Evolutionary conservation across 1,140 invertebrate species (phyloP).

Genomic region (Macrostomum lignano): DNA sequence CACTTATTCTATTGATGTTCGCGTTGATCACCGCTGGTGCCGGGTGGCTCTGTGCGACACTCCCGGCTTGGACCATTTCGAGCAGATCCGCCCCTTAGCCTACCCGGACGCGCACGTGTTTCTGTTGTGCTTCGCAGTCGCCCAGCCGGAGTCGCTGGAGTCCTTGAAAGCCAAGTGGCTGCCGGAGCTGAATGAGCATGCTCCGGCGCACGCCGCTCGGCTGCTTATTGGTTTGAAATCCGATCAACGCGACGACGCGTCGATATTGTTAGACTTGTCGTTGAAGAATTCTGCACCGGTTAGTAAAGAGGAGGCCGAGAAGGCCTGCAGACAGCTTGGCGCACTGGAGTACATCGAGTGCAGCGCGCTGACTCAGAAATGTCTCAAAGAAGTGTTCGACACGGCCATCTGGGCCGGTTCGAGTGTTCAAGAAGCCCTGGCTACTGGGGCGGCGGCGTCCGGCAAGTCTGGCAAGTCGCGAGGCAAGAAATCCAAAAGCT

Average conservation of each 20-base stretch:
- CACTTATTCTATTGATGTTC: neutral
- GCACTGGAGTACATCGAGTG: conserved; percentile 67
- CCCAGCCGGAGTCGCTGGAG: neutral
- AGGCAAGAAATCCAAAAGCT: too few relatives aligned
- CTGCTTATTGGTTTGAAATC: conserved; percentile 4
- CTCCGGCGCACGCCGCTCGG: neutral
- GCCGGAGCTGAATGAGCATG: neutral
- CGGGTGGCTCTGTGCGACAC: neutral
- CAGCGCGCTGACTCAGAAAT: conserved; percentile 61
- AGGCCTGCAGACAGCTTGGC: conserved; percentile 20
- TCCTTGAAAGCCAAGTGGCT: conserved; percentile 2
- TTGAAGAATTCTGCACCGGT: neutral
- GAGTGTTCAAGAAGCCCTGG: too few relatives aligned
- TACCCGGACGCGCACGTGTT: conserved; percentile 2
- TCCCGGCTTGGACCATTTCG: neutral
- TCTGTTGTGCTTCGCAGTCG: conserved; percentile 5
- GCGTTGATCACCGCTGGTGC: neutral
- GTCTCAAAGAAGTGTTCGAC: conserved; percentile 70
- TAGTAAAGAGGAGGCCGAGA: too few relatives aligned
- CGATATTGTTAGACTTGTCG: neutral
- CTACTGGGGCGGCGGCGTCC: too few relatives aligned
- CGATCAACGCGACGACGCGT: conserved; percentile 2
- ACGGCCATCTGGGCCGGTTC: conserved; percentile 48
- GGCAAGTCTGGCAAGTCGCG: too few relatives aligned
- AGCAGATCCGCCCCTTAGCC: conserved; percentile 1